Evolutionary conservation across 2,797 vertebrate species (phyloP), one percentile per base, ranked within the genome.

Genomic region (Emys orbicularis): DNA sequence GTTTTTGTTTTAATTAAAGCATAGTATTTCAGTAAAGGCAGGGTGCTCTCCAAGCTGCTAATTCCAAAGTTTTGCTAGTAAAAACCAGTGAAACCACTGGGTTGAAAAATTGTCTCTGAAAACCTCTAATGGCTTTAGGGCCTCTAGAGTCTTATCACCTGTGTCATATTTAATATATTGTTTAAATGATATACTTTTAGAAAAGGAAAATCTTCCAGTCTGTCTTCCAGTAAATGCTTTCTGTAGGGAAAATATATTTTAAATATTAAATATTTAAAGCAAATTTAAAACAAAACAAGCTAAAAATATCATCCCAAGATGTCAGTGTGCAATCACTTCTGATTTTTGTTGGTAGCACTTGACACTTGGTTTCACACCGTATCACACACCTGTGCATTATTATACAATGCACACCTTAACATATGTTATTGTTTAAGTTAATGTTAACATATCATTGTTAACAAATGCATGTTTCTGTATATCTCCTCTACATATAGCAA

Each of bases 181-280:
- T 97, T 77, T 1, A 91, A 98, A 96, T 89, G 90, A 74, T 98
- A 97, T 96, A 76, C 87, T 97, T 96, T 94, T 95, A 85, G 84
- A 96, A 96, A 96, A 94, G 84, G 96, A 95, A 94, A 56, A 96
- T 97, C 92, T 97, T 97, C 82, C 91, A 97, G 92, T 92, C 95
- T 97, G 95, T 98, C 98, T 97, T 98, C 97, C 98, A 97, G 97
- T 91, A 98, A 98, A 96, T 97, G 84, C 83, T 96, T 97, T 97
- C 96, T 95, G 27, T 96, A 96, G 90, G 95, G 83, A 86, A 97
- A 97, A 97, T 97, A 97, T 98, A 97, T 98, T 98, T 98, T 96
- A 97, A 97, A 97, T 96, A 97, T 94, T 98, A 94, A 94, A 95
- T 98, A 97, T 97, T 97, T 97, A 97, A 98, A 97, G 93, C 96